phyloP scores from a whole-genome alignment of 2,888 invertebrate genomes.

The Phalera bucephala region DNA sequence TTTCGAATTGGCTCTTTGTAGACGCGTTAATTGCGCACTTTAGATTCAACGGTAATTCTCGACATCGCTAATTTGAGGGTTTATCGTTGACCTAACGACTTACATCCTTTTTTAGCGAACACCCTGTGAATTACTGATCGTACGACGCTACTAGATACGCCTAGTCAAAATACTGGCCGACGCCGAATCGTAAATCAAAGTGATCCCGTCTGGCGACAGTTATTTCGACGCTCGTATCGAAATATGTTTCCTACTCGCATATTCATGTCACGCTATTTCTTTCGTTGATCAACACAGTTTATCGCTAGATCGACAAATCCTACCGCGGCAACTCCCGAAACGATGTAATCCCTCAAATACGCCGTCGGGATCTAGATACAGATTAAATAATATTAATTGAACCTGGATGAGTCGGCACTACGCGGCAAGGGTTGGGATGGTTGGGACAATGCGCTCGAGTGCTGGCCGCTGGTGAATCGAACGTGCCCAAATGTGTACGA shows the following conservation, averaged over 20 bases:
- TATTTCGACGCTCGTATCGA: slow-evolving; percentile 49
- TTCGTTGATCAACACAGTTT: slow-evolving; percentile 49
- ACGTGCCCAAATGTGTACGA: slow-evolving; percentile 30
- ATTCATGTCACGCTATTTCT: slow-evolving; percentile 56
- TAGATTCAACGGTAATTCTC: slow-evolving; percentile 78
- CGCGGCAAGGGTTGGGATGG: slow-evolving; percentile 48
- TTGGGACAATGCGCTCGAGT: slow-evolving; percentile 53
- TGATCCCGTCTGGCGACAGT: slow-evolving; percentile 48
- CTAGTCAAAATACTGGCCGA: slow-evolving; percentile 42
- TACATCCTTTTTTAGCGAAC: slow-evolving; percentile 67
- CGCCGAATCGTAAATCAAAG: slow-evolving; percentile 47
- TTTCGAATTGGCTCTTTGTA: slow-evolving; percentile 77
- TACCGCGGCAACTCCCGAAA: slow-evolving; percentile 52
- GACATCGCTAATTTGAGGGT: slow-evolving; percentile 76
- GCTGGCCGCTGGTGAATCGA: slow-evolving; percentile 24
- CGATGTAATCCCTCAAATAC: slow-evolving; percentile 68
- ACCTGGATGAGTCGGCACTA: slow-evolving; percentile 65
- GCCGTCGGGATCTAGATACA: slow-evolving; percentile 63
- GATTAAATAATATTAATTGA: slow-evolving; percentile 79
- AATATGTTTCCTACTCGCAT: slow-evolving; percentile 52
- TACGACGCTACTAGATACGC: slow-evolving; percentile 23
- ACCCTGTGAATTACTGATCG: slow-evolving; percentile 64
- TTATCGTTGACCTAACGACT: slow-evolving; percentile 67
- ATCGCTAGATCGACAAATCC: slow-evolving; percentile 61
- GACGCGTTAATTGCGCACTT: slow-evolving; percentile 78